A percentile compares a stretch with the other conserved stretches of the same genome.
Evolutionary conservation across 2,888 invertebrate genomes (phyloP).

Genomic region (Tolmerus cingulatus): DNA sequence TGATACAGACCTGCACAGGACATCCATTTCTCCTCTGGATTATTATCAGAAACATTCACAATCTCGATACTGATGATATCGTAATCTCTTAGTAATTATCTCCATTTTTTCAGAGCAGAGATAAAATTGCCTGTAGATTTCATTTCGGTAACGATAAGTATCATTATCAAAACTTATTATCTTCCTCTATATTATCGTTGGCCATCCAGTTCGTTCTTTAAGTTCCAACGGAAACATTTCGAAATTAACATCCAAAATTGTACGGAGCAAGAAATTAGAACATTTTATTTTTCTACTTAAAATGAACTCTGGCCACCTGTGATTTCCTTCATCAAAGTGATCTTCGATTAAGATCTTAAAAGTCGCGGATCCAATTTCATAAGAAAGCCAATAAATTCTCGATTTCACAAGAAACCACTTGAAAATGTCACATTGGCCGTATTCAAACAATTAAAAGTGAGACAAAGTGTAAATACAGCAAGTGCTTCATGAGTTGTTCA

Average conservation of each 20-base stretch:
- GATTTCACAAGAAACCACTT: slow-evolving; percentile 16
- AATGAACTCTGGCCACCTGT: not conserved
- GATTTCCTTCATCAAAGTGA: not conserved
- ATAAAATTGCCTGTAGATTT: slow-evolving; percentile 47
- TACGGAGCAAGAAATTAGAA: not conserved
- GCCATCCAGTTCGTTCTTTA: slow-evolving; percentile 14
- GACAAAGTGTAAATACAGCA: slow-evolving; percentile 26
- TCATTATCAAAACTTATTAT: slow-evolving; percentile 63
- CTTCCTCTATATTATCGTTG: slow-evolving; percentile 58
- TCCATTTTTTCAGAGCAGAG: slow-evolving; percentile 42
- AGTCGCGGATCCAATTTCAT: not conserved
- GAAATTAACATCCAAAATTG: not conserved
- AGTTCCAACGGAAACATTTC: not conserved
- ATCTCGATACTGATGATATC: slow-evolving; percentile 11
- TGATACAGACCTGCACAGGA: not conserved
- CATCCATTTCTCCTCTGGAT: not conserved
- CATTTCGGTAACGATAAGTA: slow-evolving; percentile 59
- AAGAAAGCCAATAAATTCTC: slow-evolving; percentile 15
- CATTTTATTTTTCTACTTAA: not conserved
- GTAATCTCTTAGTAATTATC: slow-evolving; percentile 39
- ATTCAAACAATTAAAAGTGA: slow-evolving; percentile 27
- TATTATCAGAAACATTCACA: not conserved
- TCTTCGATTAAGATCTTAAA: slow-evolving; percentile 7
- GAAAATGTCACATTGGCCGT: slow-evolving; percentile 1
- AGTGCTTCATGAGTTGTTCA: not conserved